Percentiles rank a stretch among this genome's conserved stretches.
These are phyloP conservation scores for Trinectes maculatus DNA, from an alignment of 2,113 vertebrate species.

Conservation along the genomic window DNA sequence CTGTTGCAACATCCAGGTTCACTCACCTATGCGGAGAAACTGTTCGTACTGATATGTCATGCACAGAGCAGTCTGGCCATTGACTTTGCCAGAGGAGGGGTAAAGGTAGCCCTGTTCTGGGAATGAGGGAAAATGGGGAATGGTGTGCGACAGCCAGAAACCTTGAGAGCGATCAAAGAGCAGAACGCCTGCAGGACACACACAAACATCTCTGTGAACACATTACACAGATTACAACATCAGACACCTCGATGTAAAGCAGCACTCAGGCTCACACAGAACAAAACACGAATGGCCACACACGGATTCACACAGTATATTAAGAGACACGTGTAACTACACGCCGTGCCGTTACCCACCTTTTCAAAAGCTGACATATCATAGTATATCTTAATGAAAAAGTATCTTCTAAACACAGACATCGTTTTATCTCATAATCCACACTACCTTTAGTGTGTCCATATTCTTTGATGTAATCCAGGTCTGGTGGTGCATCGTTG, in stretches of 20 bases:
- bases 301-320: too few relatives aligned
- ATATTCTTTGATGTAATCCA: slow-evolving; percentile 70
- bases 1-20: slow-evolving; percentile 19
- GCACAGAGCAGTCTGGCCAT: slow-evolving; percentile 88
- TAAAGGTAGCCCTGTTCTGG: slow-evolving; percentile 87
- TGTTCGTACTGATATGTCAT: slow-evolving; percentile 86
- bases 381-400: too few relatives aligned
- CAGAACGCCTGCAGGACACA: slow-evolving; percentile 82
- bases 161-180: slow-evolving; percentile 88
- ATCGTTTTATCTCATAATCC: background rate
- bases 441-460: slow-evolving; percentile 92
- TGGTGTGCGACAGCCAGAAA: slow-evolving; percentile 91
- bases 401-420: too few relatives aligned
- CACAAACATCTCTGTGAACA: slow-evolving; percentile 11
- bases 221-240: background rate
- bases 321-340: too few relatives aligned
- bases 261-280: background rate
- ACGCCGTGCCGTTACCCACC: too few relatives aligned
- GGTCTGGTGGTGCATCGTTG: slow-evolving; percentile 87
- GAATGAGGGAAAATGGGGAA: slow-evolving; percentile 89
- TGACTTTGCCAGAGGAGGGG: slow-evolving; percentile 83
- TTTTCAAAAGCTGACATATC: too few relatives aligned
- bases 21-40: slow-evolving; percentile 85
- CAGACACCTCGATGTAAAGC: background rate
- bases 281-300: too few relatives aligned